phyloP scores from a whole-genome alignment of 2,113 vertebrate species.

The Hemiprocne comata region DNA sequence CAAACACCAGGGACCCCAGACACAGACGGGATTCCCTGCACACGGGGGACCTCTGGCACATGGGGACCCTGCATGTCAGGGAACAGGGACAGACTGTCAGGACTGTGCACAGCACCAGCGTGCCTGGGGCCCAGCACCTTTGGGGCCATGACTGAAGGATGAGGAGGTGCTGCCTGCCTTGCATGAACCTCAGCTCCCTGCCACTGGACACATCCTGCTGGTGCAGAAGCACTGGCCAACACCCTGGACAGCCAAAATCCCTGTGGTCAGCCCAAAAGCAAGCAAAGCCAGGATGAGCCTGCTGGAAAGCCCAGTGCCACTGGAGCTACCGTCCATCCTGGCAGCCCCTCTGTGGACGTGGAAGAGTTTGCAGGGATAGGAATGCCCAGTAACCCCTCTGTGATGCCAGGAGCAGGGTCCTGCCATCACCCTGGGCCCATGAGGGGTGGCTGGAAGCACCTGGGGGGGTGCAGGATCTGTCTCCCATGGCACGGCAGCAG shows the following conservation, averaged over 20 bases:
- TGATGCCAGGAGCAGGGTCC: accelerated
- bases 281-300: background rate
- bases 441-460: background rate
- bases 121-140: background rate
- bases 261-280: background rate
- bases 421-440: background rate
- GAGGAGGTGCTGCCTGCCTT: background rate
- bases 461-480: background rate
- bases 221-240: too few species aligned
- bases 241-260: background rate
- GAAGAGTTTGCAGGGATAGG: background rate
- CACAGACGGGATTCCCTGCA: too few species aligned
- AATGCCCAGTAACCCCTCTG: accelerated
- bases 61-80: background rate
- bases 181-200: background rate
- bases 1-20: background rate
- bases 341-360: background rate
- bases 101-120: background rate
- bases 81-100: background rate
- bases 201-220: accelerated
- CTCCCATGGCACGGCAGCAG: accelerated
- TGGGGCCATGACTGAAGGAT: background rate
- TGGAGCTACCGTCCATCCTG: accelerated
- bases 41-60: background rate
- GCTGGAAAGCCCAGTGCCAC: background rate